phyloP scores from a whole-genome alignment of 2,797 vertebrate species.

The Cichlasoma orientale region DNA sequence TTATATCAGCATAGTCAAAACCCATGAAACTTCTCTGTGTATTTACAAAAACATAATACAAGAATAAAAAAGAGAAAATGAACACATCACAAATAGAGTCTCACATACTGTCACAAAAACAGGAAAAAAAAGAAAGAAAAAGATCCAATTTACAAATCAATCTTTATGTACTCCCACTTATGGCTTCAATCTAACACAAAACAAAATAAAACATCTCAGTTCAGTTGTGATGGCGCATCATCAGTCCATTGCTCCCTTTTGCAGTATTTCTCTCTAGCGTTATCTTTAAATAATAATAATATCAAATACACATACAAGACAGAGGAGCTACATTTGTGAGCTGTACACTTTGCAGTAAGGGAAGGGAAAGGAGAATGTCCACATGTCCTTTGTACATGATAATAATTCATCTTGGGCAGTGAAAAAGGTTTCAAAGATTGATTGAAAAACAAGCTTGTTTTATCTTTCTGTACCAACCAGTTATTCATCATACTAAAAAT shows the following conservation, averaged over 20 bases:
- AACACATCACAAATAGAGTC: slow-evolving; percentile 80
- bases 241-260: slow-evolving; percentile 51
- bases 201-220: slow-evolving; percentile 64
- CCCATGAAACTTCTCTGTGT: slow-evolving; percentile 80
- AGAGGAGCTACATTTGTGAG: slow-evolving; percentile 76
- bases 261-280: slow-evolving; percentile 48
- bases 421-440: slow-evolving; percentile 58
- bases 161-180: slow-evolving; percentile 70
- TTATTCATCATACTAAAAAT: slow-evolving; percentile 60
- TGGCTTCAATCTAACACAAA: slow-evolving; percentile 78
- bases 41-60: slow-evolving; percentile 84
- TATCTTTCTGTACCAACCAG: slow-evolving; percentile 56
- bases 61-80: slow-evolving; percentile 79
- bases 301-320: slow-evolving; percentile 80
- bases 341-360: slow-evolving; percentile 74
- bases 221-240: slow-evolving; percentile 47
- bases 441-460: slow-evolving; percentile 61
- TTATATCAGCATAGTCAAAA: slow-evolving; percentile 82
- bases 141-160: slow-evolving; percentile 81
- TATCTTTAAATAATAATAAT: slow-evolving; percentile 76
- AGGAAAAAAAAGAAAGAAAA: slow-evolving; percentile 41
- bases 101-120: slow-evolving; percentile 68
- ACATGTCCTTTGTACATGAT: slow-evolving; percentile 68
- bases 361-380: slow-evolving; percentile 51
- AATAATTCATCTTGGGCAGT: slow-evolving; percentile 68